Evolutionary conservation across 92 coral and sea anemone species (phyloP).

Genomic region (Umimayanthus chanpuru): DNA sequence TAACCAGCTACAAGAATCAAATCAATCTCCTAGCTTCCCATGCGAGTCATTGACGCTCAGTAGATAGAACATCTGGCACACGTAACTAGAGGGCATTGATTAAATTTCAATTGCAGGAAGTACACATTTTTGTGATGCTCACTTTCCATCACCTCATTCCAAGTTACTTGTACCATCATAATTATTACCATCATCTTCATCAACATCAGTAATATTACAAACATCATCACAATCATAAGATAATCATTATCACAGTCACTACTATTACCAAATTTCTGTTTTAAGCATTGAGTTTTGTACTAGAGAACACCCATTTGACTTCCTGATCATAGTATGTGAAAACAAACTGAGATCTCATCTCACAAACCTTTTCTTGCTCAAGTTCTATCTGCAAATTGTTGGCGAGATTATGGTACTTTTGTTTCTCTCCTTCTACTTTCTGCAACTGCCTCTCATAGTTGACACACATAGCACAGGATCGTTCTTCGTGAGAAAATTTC

Average conservation of each 20-base stretch:
- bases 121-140: no score
- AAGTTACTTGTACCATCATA: neutral
- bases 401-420: constrained; percentile 83
- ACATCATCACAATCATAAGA: neutral
- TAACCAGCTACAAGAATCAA: neutral
- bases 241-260: neutral
- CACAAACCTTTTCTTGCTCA: constrained; percentile 88
- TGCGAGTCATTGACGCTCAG: no score
- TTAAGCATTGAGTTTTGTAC: neutral
- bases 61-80: no score
- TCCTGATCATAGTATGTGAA: no score
- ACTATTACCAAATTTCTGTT: neutral
- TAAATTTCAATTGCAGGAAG: no score
- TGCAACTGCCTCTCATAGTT: constrained; percentile 97
- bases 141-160: no score
- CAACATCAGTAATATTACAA: neutral
- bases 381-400: constrained; percentile 74
- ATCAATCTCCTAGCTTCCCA: no score
- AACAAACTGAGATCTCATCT: neutral
- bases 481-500: constrained; percentile 84
- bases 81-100: no score
- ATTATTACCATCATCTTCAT: neutral
- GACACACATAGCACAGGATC: constrained; percentile 93
- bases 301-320: neutral
- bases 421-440: constrained; percentile 82